These are phyloP conservation scores for Leiothrix lutea DNA, from an alignment of 2,113 vertebrate species.

Conservation along the genomic window DNA sequence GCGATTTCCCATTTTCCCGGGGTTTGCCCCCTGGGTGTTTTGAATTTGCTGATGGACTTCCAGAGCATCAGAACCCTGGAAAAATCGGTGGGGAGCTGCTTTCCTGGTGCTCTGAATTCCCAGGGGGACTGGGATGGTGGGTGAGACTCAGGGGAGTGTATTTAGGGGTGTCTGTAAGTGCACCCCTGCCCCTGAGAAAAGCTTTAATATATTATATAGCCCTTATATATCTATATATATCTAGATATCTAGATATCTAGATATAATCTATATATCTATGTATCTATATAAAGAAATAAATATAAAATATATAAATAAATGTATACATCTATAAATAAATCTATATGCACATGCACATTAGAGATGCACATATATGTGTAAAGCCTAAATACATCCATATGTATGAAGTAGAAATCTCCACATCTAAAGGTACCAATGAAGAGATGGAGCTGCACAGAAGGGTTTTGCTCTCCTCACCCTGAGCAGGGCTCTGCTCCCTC, in stretches of 20 bases:
- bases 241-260: too few species aligned
- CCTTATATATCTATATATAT: too few species aligned
- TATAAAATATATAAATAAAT: background rate
- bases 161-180: background rate
- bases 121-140: background rate
- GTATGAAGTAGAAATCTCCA: background rate
- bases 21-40: background rate
- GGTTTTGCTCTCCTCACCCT: background rate
- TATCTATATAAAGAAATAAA: background rate
- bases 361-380: background rate
- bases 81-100: background rate
- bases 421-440: background rate
- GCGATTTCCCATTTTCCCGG: background rate
- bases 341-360: background rate
- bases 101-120: background rate
- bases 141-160: background rate
- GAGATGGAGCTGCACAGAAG: background rate
- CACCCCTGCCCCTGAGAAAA: background rate
- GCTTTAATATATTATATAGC: background rate
- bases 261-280: background rate
- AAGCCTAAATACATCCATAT: background rate
- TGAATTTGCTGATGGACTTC: accelerated
- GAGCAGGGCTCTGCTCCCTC: background rate
- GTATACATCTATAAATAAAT: background rate
- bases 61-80: background rate